Percentiles rank a stretch among this genome's conserved stretches.
phyloP scores from a whole-genome alignment of 2,113 vertebrate genomes.

The Callithrix jacchus region DNA sequence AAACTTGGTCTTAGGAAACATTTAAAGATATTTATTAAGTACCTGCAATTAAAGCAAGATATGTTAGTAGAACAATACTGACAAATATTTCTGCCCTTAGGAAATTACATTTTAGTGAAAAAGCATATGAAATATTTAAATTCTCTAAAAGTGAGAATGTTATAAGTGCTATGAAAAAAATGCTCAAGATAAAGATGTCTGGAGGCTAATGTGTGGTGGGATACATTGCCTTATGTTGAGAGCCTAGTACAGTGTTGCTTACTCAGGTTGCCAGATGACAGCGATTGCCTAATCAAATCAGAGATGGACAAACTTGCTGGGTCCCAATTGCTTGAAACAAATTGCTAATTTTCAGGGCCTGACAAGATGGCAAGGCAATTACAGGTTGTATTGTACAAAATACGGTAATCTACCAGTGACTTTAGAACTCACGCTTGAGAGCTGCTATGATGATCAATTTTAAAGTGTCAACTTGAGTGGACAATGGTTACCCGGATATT shows the following conservation, averaged over 20 bases:
- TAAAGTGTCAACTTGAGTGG: not conserved
- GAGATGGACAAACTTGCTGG: not conserved
- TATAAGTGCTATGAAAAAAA: not conserved
- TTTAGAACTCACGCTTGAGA: not conserved
- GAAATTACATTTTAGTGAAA: not conserved
- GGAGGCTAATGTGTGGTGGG: not conserved
- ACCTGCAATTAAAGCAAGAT: not conserved
- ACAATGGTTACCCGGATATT: not conserved
- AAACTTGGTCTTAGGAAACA: not conserved
- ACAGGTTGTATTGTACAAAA: not conserved
- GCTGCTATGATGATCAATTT: not conserved
- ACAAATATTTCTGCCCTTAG: not conserved
- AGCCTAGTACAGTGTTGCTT: not conserved
- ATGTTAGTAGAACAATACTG: not conserved
- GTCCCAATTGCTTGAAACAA: too few species aligned
- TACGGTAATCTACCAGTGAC: too few species aligned
- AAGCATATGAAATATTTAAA: not conserved
- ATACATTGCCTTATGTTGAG: not conserved
- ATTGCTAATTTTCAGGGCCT: too few species aligned
- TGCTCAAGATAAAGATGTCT: not conserved
- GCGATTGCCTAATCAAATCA: not conserved
- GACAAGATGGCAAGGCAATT: not conserved
- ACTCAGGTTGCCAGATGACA: too few species aligned
- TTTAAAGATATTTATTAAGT: not conserved
- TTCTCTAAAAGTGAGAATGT: not conserved